Evolutionary conservation across 2,888 invertebrate species (phyloP).

Genomic region (Brenthis daphne): DNA sequence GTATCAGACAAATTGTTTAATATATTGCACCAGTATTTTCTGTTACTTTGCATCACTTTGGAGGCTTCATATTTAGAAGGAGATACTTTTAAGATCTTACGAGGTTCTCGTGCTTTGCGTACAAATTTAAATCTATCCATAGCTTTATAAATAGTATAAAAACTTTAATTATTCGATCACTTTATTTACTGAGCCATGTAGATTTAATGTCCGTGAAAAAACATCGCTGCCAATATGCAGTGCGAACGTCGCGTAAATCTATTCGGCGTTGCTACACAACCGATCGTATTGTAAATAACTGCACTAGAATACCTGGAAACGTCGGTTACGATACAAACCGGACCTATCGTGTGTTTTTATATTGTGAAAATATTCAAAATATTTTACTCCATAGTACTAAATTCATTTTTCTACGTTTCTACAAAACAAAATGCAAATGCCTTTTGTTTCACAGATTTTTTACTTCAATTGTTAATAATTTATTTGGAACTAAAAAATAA

Average conservation of each 20-base stretch:
- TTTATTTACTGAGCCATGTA: constrained; percentile 39
- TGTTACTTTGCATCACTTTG: constrained; percentile 59
- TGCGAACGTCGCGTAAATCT: constrained; percentile 39
- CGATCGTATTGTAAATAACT: constrained; percentile 42
- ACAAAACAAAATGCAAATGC: neutral
- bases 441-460: neutral
- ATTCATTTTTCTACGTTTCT: constrained; percentile 23
- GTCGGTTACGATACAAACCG: constrained; percentile 38
- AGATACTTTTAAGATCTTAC: constrained; percentile 58
- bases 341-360: constrained; percentile 36
- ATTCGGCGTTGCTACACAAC: constrained; percentile 42
- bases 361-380: constrained; percentile 34
- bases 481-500: neutral
- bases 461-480: neutral
- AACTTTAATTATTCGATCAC: constrained; percentile 31
- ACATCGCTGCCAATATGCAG: constrained; percentile 38
- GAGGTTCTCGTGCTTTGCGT: constrained; percentile 47
- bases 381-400: constrained; percentile 25
- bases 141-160: neutral
- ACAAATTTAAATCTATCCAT: constrained; percentile 25
- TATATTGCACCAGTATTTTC: constrained; percentile 64
- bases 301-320: constrained; percentile 37
- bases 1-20: constrained; percentile 53
- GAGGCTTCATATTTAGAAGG: constrained; percentile 57
- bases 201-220: constrained; percentile 42